Evolutionary conservation across 37 sponge, comb jelly and placozoan genomes (phyloP).

Genomic region (Hexactinellida sp.): DNA sequence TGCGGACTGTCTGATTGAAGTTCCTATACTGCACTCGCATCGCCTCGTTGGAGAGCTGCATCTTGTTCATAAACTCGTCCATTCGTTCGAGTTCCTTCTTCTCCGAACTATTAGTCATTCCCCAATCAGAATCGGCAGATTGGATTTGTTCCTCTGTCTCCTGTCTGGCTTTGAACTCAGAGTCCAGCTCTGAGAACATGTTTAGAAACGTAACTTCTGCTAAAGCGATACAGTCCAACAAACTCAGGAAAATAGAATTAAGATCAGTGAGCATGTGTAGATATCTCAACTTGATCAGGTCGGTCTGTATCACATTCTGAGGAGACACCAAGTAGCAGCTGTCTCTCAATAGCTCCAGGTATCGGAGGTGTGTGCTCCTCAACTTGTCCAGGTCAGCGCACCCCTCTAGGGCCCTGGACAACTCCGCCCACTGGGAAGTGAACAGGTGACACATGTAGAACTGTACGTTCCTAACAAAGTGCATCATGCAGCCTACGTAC

Average conservation of each 20-base stretch:
- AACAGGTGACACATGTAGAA: neutral
- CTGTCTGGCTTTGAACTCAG: neutral
- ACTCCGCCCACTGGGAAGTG: neutral
- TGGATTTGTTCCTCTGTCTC: neutral
- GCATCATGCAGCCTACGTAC: neutral
- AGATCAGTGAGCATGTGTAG: neutral
- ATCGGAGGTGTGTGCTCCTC: neutral
- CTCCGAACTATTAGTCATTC: neutral
- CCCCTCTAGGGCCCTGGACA: neutral
- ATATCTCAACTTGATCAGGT: neutral
- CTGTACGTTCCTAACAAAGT: neutral
- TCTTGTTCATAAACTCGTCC: conserved; percentile 10
- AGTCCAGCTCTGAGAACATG: neutral
- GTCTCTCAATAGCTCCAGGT: neutral
- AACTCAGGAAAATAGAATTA: neutral
- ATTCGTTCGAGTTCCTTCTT: neutral
- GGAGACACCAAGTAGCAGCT: neutral
- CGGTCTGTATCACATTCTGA: neutral
- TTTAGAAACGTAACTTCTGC: neutral
- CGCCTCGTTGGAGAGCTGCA: neutral
- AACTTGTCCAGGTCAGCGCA: neutral
- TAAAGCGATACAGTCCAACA: neutral
- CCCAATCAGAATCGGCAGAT: neutral
- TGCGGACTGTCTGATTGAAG: neutral
- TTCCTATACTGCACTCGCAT: neutral